Conservation (phyloP, 2,113 vertebrate species). For the Aix galericulata region DNA sequence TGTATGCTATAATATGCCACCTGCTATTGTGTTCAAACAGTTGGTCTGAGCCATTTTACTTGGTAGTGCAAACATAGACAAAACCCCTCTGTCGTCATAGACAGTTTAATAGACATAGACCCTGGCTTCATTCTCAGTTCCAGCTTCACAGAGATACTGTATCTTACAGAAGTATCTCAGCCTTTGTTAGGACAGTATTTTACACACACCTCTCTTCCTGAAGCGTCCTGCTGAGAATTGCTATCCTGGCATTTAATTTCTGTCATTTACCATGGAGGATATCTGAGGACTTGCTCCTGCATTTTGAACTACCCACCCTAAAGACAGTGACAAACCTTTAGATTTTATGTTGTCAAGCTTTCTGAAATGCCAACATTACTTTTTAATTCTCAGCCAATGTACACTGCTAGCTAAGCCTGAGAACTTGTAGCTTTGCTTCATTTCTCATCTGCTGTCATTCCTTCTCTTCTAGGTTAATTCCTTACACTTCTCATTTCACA, state of each 20-base stretch:
- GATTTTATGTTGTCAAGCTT: not conserved
- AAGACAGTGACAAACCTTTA: not conserved
- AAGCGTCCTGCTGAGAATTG: not conserved
- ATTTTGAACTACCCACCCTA: not conserved
- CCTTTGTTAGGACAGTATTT: not conserved
- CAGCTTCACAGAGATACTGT: not conserved
- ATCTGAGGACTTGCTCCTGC: not conserved
- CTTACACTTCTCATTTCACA: slow-evolving; percentile 51
- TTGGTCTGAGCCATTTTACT: not conserved
- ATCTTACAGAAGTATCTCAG: not conserved
- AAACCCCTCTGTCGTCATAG: not conserved
- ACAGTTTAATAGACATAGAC: not conserved
- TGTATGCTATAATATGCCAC: accelerated
- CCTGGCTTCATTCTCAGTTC: not conserved
- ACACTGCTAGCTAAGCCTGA: slow-evolving; percentile 8
- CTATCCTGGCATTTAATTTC: not conserved
- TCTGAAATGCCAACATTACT: not conserved
- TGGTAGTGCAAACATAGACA: not conserved
- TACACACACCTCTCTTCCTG: not conserved
- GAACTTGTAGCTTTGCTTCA: slow-evolving; percentile 27
- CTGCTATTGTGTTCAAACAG: not conserved
- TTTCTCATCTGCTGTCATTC: slow-evolving; percentile 55
- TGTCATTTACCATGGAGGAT: not conserved
- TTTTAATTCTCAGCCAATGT: not conserved
- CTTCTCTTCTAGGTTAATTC: slow-evolving; percentile 53